Percentiles rank a stretch among this genome's conserved stretches.
These are phyloP conservation scores for Nephrotoma flavescens DNA, from an alignment of 2,888 invertebrate genomes.

Conservation along the genomic window DNA sequence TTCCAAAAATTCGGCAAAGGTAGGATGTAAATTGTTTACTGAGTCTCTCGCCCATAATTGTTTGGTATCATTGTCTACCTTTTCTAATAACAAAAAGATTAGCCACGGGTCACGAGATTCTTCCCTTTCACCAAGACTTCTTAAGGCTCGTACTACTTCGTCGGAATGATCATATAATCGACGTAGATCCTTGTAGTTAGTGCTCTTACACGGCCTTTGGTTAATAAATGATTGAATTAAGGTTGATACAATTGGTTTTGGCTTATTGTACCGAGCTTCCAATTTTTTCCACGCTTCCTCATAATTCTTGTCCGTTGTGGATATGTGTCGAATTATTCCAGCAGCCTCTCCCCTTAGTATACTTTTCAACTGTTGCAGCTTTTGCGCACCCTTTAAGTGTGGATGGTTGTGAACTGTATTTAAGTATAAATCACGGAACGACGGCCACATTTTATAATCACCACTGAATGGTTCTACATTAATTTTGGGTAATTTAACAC, in stretches of 20 bases:
- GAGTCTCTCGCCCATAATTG: background rate
- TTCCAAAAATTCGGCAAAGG: background rate
- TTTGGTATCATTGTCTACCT: background rate
- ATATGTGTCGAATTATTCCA: background rate
- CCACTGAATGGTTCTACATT: background rate
- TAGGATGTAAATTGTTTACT: background rate
- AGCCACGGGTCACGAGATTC: background rate
- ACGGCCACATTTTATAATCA: background rate
- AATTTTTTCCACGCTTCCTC: background rate
- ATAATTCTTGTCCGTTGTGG: background rate
- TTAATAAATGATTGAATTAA: background rate
- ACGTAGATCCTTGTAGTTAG: background rate
- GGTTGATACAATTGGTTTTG: background rate
- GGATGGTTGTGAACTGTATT: background rate
- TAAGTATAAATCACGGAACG: background rate
- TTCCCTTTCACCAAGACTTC: background rate
- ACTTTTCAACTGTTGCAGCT: background rate
- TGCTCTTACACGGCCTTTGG: background rate
- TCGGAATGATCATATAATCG: background rate
- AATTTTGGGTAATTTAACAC: background rate
- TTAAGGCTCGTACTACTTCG: background rate
- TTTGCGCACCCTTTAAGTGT: background rate
- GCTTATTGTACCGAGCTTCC: background rate
- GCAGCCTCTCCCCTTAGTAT: background rate
- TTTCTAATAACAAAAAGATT: background rate